Evolutionary conservation across 2,888 invertebrate genomes (phyloP).

Genomic region (Cerastoderma edule): DNA sequence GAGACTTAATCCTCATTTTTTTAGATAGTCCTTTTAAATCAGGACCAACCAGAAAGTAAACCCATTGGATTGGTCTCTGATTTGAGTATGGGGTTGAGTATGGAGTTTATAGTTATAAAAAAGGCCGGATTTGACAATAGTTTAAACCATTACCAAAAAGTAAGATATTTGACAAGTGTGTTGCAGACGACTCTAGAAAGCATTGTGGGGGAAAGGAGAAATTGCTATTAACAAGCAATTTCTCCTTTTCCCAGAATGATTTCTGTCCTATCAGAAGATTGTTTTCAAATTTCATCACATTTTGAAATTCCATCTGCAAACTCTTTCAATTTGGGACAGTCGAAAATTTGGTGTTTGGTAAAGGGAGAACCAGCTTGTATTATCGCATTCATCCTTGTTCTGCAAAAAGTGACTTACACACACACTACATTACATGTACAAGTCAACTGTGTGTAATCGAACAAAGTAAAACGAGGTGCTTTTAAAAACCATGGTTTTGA

Average conservation of each 20-base stretch:
- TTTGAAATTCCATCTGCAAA: not conserved
- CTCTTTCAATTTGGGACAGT: conserved; percentile 2
- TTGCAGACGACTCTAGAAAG: conserved; percentile 10
- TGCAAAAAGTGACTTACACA: not conserved
- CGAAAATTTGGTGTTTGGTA: not conserved
- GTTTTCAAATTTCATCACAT: not conserved
- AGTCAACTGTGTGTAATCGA: not conserved
- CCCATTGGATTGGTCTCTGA: no score
- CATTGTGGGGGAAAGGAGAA: conserved; percentile 15
- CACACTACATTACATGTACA: not conserved
- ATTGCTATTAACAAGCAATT: conserved; percentile 3
- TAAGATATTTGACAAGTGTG: no score
- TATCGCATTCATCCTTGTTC: not conserved
- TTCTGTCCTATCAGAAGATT: not conserved
- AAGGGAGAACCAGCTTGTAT: not conserved
- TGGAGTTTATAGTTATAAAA: no score
- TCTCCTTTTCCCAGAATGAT: conserved; percentile 12
- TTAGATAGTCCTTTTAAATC: no score
- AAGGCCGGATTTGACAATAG: no score
- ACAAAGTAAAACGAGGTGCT: not conserved
- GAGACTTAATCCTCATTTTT: no score
- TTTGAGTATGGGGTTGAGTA: no score
- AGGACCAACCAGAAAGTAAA: no score
- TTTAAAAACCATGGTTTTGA: not conserved
- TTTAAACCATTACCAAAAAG: no score